A percentile compares a stretch with the other conserved stretches of the same genome.
Evolutionary conservation across 2,888 invertebrate genomes (phyloP).

Genomic region (Bembecia ichneumoniformis): DNA sequence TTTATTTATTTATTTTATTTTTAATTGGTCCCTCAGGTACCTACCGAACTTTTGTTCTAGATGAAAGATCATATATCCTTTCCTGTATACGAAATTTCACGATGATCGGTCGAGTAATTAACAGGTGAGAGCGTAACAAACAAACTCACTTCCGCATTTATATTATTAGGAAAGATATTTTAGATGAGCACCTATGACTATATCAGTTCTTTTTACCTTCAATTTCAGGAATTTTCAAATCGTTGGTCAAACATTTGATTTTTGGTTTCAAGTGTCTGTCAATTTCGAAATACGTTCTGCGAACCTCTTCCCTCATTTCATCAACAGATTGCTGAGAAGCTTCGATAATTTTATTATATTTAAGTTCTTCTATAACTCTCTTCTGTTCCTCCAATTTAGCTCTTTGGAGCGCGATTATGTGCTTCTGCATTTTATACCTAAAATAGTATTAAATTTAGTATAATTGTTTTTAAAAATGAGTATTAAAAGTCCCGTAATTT

Average conservation of each 20-base stretch:
- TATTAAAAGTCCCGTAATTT: constrained; percentile 2
- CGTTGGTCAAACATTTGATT: constrained; percentile 66
- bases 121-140: too few species aligned
- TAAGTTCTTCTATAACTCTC: constrained; percentile 80
- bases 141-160: too few species aligned
- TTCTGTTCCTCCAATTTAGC: constrained; percentile 80
- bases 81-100: too few species aligned
- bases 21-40: too few species aligned
- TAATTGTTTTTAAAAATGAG: background rate
- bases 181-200: too few species aligned
- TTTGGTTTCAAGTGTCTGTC: constrained; percentile 71
- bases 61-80: too few species aligned
- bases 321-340: constrained; percentile 74
- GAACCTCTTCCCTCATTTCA: constrained; percentile 71
- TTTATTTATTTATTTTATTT: too few species aligned
- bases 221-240: constrained; percentile 52
- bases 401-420: constrained; percentile 80
- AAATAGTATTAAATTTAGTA: constrained; percentile 11
- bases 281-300: constrained; percentile 67
- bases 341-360: constrained; percentile 77
- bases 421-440: constrained; percentile 79
- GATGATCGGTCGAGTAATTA: too few species aligned
- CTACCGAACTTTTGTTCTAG: too few species aligned
- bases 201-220: constrained; percentile 34
- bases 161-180: too few species aligned